A percentile compares a stretch with the other conserved stretches of the same genome.
Evolutionary conservation across 2,888 invertebrate genomes (phyloP).

Genomic region (Ennomos fuscantarius): DNA sequence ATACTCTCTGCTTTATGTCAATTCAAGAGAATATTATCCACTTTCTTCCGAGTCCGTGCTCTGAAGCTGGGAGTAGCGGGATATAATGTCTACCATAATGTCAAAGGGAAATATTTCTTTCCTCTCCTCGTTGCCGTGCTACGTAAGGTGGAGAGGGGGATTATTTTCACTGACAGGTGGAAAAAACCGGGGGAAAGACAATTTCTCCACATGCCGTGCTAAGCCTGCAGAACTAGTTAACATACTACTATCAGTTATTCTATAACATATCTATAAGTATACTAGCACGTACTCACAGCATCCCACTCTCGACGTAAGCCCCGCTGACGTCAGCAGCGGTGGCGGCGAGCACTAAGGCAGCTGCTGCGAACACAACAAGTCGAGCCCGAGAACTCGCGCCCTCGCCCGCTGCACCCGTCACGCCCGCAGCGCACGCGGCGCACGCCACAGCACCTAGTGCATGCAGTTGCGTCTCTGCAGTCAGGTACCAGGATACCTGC

Average conservation of each 20-base stretch:
- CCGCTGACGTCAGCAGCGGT: slow-evolving; percentile 78
- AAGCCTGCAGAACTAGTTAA: too few species aligned
- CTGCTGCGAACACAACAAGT: slow-evolving; percentile 68
- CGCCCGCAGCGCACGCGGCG: slow-evolving; percentile 77
- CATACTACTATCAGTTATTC: neutral
- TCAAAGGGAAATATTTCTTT: too few species aligned
- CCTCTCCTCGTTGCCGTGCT: too few species aligned
- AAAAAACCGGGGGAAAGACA: too few species aligned
- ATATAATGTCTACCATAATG: too few species aligned
- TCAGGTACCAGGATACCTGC: slow-evolving; percentile 92
- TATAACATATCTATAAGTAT: neutral
- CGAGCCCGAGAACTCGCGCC: slow-evolving; percentile 81
- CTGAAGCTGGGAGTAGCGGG: too few species aligned
- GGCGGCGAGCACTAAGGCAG: slow-evolving; percentile 68
- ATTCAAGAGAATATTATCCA: too few species aligned
- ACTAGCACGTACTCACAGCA: slow-evolving; percentile 45
- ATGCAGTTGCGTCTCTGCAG: slow-evolving; percentile 91
- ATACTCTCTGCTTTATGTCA: too few species aligned
- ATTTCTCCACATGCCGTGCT: too few species aligned
- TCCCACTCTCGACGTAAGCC: slow-evolving; percentile 57
- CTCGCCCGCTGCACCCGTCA: slow-evolving; percentile 83
- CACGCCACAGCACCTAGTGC: slow-evolving; percentile 87
- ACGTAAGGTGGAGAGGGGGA: too few species aligned
- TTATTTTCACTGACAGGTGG: too few species aligned
- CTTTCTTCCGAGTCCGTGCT: too few species aligned